Base-by-base conservation (phyloP, 2,113 vertebrate species). In the Acrocephalus kingi region DNA sequence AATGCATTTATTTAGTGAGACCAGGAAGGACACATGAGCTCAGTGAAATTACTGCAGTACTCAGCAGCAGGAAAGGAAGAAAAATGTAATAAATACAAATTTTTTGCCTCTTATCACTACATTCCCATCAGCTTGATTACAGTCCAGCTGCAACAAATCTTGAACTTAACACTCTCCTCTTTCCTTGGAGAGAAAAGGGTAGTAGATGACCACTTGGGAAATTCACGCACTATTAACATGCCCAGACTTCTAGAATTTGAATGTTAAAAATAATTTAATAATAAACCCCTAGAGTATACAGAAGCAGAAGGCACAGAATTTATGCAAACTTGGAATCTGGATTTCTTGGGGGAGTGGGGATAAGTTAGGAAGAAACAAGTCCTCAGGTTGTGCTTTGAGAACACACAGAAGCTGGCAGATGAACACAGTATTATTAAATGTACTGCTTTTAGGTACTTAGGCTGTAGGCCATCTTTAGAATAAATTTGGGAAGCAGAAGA, bases 101-200 rank as follows among this genome's bases (percentile, higher is more conserved):
- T 97, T 90, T 96, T 97, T 56, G 55, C 73, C 54, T 93, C 96
- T 97, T 95, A 97, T 97, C 96, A 62, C 87, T 87, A 33, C 95
- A 92, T 97, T 97, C 96, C 97, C 95, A 96, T 97, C 96, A 80
- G 95, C 66, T 66, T 87, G 94, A 91, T 91, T 81, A 88, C 86
- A 97, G 84, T 82, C 94, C 97, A 96, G 97, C 96, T 84, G 94
- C 93, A 96, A 74, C 74, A 95, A 92, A 94, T 97, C 97, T 71
- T 94, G 77, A 89, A 89, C 54, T 96, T 96, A 96, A 96, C 90
- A 73, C 96, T 75, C 96, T 94, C 46, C 33, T 89, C 24, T 23
- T 93, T 88, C 67, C 81, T 54, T 80, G 79, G 64, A 96, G 72
- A 73, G 72, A 69, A 76, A 55, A 43, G 55, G 27, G 75, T 84